Base-by-base conservation (phyloP, 2,113 vertebrate genomes). In the Xiphorhynchus elegans region DNA sequence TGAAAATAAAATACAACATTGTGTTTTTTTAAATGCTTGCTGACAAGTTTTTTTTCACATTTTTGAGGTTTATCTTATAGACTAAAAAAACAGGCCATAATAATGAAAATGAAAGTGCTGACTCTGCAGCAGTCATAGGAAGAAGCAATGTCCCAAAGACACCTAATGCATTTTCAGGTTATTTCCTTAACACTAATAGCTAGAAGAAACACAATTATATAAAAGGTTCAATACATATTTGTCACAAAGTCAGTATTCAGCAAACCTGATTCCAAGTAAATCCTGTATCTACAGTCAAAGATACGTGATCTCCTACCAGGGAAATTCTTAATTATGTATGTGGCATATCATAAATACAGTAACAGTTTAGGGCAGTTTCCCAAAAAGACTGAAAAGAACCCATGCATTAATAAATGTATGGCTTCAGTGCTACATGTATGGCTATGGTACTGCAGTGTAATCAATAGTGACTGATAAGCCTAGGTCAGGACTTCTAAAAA, bases 101-200 rank as follows among this genome's bases (percentile, higher is more conserved):
- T 42, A 93, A 84, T 60, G 47, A 86, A 93, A 91, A 81, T 53
- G 11, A 46, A 86, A 89, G 39, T 58, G 20, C 64, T 90, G 77
- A 74, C 46, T 31, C 35, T 81, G 66, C 26, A 93, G 35, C 62
- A 77, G 31, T 21, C 50, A 42, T 18, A 91, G 49, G 72, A 72
- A 70, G 33, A 81, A 91, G 3, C n/a, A 53, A 60, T 7, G 16
- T 72, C 47, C 25, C 87, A 66, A 62, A 79, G 73, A 53, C 13
- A 89, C 4, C 10, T 25, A 62, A 52, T 12, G 28, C 6, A 25
- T 75, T 92, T 89, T 47, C 69, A 87, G 39, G 28, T 68, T 68
- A 29, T 79, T 72, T 92, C 69, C 25, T 84, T 70, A 81, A 49
- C 5, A 86, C 28, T n/a, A 60, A 63, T 17, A 91, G 2, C 17